These are phyloP conservation scores for Agrotis clavis DNA, from an alignment of 2,888 invertebrate species.

Conservation along the genomic window DNA sequence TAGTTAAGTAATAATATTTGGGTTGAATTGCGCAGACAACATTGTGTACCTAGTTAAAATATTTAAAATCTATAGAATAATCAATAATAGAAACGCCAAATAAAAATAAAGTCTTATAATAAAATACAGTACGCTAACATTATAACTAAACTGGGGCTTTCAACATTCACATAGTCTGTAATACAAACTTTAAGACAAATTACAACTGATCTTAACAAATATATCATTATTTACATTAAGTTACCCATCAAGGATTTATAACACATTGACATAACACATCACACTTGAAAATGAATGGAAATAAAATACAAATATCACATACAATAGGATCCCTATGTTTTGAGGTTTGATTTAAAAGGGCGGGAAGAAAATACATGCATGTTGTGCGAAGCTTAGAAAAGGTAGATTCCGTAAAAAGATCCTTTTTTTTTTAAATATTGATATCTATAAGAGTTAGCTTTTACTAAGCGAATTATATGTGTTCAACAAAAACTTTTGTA, in stretches of 20 bases:
- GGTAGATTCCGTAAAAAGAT: neutral
- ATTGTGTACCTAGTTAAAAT: too few species aligned
- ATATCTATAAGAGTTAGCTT: neutral
- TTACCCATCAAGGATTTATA: slow-evolving; percentile 39
- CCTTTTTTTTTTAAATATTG: neutral
- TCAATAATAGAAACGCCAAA: slow-evolving; percentile 41
- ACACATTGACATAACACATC: slow-evolving; percentile 21
- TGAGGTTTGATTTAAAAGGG: slow-evolving; percentile 17
- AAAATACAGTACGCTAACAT: slow-evolving; percentile 57
- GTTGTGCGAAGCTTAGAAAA: slow-evolving; percentile 8
- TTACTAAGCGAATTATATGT: neutral
- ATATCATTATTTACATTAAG: slow-evolving; percentile 61
- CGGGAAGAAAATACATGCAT: slow-evolving; percentile 20
- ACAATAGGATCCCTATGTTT: slow-evolving; percentile 32
- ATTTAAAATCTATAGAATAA: neutral
- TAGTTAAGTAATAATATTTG: neutral
- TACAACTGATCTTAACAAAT: slow-evolving; percentile 52
- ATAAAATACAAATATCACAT: slow-evolving; percentile 59
- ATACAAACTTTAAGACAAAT: slow-evolving; percentile 48
- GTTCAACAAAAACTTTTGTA: neutral
- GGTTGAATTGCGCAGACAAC: too few species aligned
- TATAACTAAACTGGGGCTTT: slow-evolving; percentile 59
- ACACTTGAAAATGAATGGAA: slow-evolving; percentile 22
- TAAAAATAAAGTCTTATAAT: slow-evolving; percentile 63
- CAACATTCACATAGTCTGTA: slow-evolving; percentile 35